Evolutionary conservation across 1,140 invertebrate species (phyloP).

Genomic region (Drosophila watanabei): DNA sequence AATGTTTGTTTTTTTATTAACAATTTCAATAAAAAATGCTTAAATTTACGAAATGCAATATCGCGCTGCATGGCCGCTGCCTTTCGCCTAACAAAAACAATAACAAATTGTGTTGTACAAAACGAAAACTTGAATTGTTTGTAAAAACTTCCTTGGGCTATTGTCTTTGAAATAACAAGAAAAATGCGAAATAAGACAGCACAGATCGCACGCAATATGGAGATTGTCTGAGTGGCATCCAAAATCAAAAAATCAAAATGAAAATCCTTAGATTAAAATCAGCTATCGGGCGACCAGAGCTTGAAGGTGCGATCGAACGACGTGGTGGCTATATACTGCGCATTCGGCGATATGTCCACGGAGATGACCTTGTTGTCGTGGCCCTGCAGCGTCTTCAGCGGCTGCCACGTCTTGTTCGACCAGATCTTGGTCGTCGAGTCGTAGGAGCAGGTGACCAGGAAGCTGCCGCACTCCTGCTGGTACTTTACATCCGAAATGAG

Average conservation of each 20-base stretch:
- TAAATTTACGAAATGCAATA: constrained; percentile 72
- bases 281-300: constrained; percentile 95
- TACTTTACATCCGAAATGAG: constrained; percentile 96
- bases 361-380: constrained; percentile 99
- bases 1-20: constrained; percentile 70
- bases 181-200: constrained; percentile 37
- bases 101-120: constrained; percentile 77
- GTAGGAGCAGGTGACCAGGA: constrained; percentile 95
- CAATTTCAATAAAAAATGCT: constrained; percentile 81
- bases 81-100: constrained; percentile 77
- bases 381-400: constrained; percentile 96
- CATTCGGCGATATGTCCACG: constrained; percentile 94
- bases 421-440: constrained; percentile 96
- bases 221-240: constrained; percentile 40
- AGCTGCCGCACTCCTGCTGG: constrained; percentile 93
- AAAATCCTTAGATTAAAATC: constrained; percentile 42
- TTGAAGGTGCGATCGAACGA: constrained; percentile 99
- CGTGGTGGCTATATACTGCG: constrained; percentile 95
- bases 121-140: constrained; percentile 49
- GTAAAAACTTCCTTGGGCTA: constrained; percentile 64
- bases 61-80: constrained; percentile 16
- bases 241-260: constrained; percentile 44
- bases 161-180: constrained; percentile 74
- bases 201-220: constrained; percentile 40
- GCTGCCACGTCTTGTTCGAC: constrained; percentile 98